Evolutionary conservation across 2,797 vertebrate species (phyloP).

Genomic region (Otolemur crassicaudatus): DNA sequence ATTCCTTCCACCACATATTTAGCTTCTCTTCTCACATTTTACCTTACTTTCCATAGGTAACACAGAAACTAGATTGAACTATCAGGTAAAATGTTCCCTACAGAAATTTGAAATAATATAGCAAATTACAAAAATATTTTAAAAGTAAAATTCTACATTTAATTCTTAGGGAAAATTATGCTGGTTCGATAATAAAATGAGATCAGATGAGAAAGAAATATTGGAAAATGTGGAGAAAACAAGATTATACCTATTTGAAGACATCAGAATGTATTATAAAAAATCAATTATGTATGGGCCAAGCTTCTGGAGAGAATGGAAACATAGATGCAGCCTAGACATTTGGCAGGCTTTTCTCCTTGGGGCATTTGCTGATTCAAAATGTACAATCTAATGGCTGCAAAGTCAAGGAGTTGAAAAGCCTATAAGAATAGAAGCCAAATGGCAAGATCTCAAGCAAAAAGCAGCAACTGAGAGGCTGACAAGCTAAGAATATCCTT

Average conservation of each 20-base stretch:
- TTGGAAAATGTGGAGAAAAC: not conserved
- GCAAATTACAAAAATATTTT: not conserved
- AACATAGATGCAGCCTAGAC: not conserved
- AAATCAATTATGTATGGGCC: not conserved
- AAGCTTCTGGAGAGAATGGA: not conserved
- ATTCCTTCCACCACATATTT: not conserved
- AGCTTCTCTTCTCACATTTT: not conserved
- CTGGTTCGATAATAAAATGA: not conserved
- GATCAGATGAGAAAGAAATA: not conserved
- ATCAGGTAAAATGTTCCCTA: not conserved
- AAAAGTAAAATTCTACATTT: slow-evolving; percentile 13
- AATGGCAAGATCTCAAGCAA: slow-evolving; percentile 1
- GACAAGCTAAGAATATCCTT: not conserved
- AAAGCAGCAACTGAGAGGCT: not conserved
- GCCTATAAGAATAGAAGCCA: not conserved
- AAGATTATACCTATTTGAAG: slow-evolving; percentile 1
- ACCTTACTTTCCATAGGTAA: not conserved
- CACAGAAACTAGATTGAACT: not conserved
- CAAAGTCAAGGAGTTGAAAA: slow-evolving; percentile 29
- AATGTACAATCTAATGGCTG: not conserved
- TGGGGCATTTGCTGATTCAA: slow-evolving; percentile 13
- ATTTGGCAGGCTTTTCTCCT: slow-evolving; percentile 7
- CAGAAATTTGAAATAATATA: not conserved
- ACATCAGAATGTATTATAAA: not conserved
- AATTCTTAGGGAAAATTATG: not conserved